A percentile compares a stretch with the other conserved stretches of the same genome.
Evolutionary conservation across 2,113 vertebrate genomes (phyloP).

Genomic region (Saccopteryx bilineata): DNA sequence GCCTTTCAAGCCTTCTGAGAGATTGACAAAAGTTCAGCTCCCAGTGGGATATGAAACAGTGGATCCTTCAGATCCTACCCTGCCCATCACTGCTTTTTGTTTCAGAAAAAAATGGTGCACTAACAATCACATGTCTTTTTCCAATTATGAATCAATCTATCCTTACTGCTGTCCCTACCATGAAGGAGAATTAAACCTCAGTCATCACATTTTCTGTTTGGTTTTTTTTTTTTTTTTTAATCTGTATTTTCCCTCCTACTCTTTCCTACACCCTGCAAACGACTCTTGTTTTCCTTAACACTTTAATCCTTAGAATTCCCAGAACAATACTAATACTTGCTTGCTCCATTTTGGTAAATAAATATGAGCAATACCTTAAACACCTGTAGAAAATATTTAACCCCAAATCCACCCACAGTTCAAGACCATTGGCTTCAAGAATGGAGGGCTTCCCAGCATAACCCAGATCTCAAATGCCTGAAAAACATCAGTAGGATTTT

Average conservation of each 20-base stretch:
- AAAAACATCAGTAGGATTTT: conserved; percentile 3
- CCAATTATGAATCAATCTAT: not conserved
- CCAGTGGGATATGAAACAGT: not conserved
- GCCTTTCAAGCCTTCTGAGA: not conserved
- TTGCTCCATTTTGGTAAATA: not conserved
- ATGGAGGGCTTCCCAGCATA: not conserved
- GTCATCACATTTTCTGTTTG: not conserved
- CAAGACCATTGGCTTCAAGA: conserved; percentile 9
- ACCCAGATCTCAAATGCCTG: not conserved
- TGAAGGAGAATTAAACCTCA: not conserved
- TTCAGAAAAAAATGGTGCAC: not conserved
- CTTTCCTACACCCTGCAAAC: not conserved
- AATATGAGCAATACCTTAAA: conserved; percentile 55
- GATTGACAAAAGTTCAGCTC: not conserved
- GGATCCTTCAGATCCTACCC: not conserved
- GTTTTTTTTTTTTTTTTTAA: not conserved
- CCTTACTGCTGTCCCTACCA: not conserved
- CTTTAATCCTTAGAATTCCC: not conserved
- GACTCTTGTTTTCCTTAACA: not conserved
- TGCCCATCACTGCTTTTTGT: not conserved
- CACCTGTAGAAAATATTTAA: not conserved
- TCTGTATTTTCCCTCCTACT: not conserved
- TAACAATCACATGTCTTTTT: not conserved
- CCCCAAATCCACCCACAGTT: not conserved
- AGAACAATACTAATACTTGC: not conserved